Conservation (phyloP, 2,888 invertebrate species). For the Epinotia ramella region DNA sequence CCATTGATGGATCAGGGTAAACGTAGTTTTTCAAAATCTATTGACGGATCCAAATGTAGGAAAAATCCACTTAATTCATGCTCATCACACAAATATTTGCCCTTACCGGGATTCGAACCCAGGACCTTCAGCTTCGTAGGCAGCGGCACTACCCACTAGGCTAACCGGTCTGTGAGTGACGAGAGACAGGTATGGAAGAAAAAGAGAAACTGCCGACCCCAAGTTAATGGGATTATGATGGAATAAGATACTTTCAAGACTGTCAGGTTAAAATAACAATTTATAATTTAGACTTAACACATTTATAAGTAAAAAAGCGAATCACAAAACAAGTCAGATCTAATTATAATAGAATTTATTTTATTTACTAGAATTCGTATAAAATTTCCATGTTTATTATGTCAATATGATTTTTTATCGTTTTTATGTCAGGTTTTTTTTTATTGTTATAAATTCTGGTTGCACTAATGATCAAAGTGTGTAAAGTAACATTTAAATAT, state of each 20-base stretch:
- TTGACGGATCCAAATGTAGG: too few relatives aligned
- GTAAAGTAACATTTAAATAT: neutral
- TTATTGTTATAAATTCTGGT: conserved; percentile 3
- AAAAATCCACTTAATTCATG: too few relatives aligned
- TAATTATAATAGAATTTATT: conserved; percentile 51
- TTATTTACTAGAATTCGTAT: conserved; percentile 39
- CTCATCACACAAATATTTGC: too few relatives aligned
- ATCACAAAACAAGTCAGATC: conserved; percentile 44
- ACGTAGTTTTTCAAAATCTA: too few relatives aligned
- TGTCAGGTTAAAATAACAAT: conserved; percentile 38
- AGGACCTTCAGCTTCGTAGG: too few relatives aligned
- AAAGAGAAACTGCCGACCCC: too few relatives aligned
- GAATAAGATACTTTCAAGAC: neutral
- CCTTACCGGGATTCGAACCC: too few relatives aligned
- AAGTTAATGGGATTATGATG: too few relatives aligned
- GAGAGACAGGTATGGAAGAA: too few relatives aligned
- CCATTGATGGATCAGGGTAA: too few relatives aligned
- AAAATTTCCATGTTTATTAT: conserved; percentile 34
- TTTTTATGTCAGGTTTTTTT: conserved; percentile 18
- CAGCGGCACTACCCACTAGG: too few relatives aligned
- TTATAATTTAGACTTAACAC: conserved; percentile 36
- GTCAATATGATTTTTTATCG: conserved; percentile 17
- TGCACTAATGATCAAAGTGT: conserved; percentile 4
- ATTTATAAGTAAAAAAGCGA: conserved; percentile 41
- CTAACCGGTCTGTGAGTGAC: too few relatives aligned